Evolutionary conservation across 2,888 invertebrate species (phyloP), one percentile per base, ranked within the genome.

Genomic region (Harmothoe impar): DNA sequence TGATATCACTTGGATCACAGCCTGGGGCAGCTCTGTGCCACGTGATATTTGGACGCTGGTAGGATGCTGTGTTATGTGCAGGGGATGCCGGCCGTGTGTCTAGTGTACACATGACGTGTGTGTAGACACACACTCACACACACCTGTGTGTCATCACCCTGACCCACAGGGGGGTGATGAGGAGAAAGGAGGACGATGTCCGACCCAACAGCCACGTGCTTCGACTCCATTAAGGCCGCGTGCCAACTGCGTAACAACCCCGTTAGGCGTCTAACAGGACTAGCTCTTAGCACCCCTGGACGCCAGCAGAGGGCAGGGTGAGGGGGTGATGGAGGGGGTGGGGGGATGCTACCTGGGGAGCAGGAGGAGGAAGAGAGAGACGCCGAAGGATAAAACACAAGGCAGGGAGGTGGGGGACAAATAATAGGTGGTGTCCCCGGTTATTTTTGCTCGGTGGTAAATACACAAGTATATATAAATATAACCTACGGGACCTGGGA

Each of bases 401-500:
- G 54, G 86, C 35, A 51, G 84, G 25, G 78, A 78, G 84, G 56
- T 1, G 20, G 56, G 86, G 54, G 54, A 81, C 81, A 81, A 81
- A 81, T 81, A 81, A 43, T 81, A 81, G 81, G 43, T n/a, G 43
- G 81, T 43, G 81, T 81, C 43, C 35, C 54, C 29, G 31, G 86
- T 86, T 86, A 86, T 86, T 86, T 86, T 86, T 54, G 56, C 54
- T 25, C 20, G 17, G 0, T 29, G 86, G 86, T 86, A 54, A 52
- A 86, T 86, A 86, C 56, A 86, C 54, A 29, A 52, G 43, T 43
- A 43, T 10, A 86, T 81, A 43, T 81, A 81, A 43, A 35, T 81
- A 81, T 81, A 81, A 43, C 81, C 23, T 33, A 20, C 81, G 81
- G 20, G n/a, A 33, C 33, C 35, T 35, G 81, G 81, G n/a, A 33